Percentiles rank a stretch among this genome's conserved stretches.
These are phyloP conservation scores for Autographa gamma DNA, from an alignment of 2,888 invertebrate genomes.

Conservation along the genomic window DNA sequence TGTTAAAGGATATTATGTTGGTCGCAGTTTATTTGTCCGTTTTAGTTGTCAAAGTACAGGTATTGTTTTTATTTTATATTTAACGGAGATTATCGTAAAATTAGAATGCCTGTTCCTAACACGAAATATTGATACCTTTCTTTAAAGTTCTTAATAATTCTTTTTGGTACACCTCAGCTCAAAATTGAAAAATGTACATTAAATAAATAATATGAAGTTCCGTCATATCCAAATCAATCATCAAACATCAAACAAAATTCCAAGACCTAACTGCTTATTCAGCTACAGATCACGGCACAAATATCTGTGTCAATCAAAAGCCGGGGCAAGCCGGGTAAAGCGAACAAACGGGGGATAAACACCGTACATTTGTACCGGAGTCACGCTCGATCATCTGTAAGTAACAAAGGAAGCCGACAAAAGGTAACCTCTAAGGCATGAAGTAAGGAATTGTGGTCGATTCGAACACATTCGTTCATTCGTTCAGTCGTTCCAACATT, in stretches of 20 bases:
- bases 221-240: constrained; percentile 35
- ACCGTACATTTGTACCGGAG: constrained; percentile 76
- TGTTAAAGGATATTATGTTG: neutral
- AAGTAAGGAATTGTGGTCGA: constrained; percentile 52
- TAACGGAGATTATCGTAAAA: no score
- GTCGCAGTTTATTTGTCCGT: neutral
- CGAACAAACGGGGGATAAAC: constrained; percentile 75
- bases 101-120: no score
- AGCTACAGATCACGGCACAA: constrained; percentile 58
- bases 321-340: constrained; percentile 64
- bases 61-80: no score
- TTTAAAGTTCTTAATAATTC: no score
- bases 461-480: constrained; percentile 27
- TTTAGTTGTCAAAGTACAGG: no score
- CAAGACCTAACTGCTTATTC: constrained; percentile 43
- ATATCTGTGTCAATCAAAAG: constrained; percentile 82
- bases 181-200: no score
- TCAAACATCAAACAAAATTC: constrained; percentile 38
- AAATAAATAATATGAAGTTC: no score
- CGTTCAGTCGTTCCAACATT: constrained; percentile 23
- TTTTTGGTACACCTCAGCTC: neutral
- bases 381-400: constrained; percentile 83
- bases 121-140: no score
- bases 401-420: constrained; percentile 74
- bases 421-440: constrained; percentile 50